Evolutionary conservation across 2,113 vertebrate genomes (phyloP), one percentile per base, ranked within the genome.

Genomic region (Psilopsiagon aurifrons): DNA sequence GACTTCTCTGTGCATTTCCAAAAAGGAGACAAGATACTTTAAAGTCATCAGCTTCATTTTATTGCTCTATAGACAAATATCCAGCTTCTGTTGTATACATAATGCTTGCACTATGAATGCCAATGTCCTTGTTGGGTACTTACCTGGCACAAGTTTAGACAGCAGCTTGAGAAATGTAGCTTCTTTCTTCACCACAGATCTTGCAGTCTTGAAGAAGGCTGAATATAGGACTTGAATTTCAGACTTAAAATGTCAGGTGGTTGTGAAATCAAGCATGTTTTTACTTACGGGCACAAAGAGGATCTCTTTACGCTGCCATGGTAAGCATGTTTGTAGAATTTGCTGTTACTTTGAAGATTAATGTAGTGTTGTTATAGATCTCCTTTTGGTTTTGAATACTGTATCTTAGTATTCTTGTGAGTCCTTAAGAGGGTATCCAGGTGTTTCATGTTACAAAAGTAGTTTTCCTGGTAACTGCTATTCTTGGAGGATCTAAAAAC

Each of bases 271-370:
- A 37, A 67, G 67, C 41, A 28, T 63, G 47, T 28, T 91, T 60
- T 83, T 60, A 60, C 29, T 64, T 52, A 59, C 4, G 31, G 49
- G 31, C 79, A n/a, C 0, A 1, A 57, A 80, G 75, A 62, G n/a
- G 37, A 80, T 70, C 79, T 88, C 67, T 68, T 83, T 51, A 25
- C 5, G 2, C 41, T 41, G 27, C 49, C 78, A 0, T 17, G 60
- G 60, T 27, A 84, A 59, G 74, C 19, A 0, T 23, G 44, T 86
- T 88, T 55, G 7, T 54, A 47, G 71, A 59, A 49, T 68, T 90
- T 77, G 59, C 76, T 90, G 35, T 77, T 92, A 77, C 68, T 86
- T 92, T 88, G 83, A 54, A 90, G 83, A 86, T 94, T 74, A 86
- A 81, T 81, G 86, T 63, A 73, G 64, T 27, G 49, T 66, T 55